A percentile compares a stretch with the other conserved stretches of the same genome.
phyloP scores from a whole-genome alignment of 2,797 vertebrate genomes.

The Coilia nasus region DNA sequence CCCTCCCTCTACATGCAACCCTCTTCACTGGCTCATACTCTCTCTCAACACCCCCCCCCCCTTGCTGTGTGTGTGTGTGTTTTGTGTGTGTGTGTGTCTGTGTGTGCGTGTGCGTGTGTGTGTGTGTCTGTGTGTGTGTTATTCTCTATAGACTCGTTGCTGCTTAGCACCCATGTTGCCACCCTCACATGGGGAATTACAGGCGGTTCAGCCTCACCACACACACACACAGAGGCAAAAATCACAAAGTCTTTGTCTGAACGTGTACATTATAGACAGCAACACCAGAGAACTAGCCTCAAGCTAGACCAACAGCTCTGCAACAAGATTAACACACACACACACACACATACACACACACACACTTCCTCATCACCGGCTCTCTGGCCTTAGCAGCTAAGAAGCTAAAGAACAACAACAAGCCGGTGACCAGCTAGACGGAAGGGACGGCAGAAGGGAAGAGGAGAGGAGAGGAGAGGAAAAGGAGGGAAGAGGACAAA shows the following conservation, averaged over 20 bases:
- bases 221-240: constrained; percentile 26
- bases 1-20: too few relatives aligned
- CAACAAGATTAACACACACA: constrained; percentile 12
- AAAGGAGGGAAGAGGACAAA: not conserved
- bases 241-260: constrained; percentile 6
- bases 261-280: not conserved
- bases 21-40: too few relatives aligned
- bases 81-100: constrained; percentile 12
- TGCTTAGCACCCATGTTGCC: constrained; percentile 72
- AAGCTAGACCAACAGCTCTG: not conserved
- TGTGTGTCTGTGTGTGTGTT: constrained; percentile 43
- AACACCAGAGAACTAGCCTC: not conserved
- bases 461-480: not conserved
- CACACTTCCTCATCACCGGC: not conserved
- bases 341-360: constrained; percentile 8
- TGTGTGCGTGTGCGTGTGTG: constrained; percentile 18
- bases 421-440: not conserved
- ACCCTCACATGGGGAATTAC: constrained; percentile 73
- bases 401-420: constrained; percentile 22
- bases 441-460: not conserved
- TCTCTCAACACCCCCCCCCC: too few relatives aligned
- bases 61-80: not conserved
- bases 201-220: constrained; percentile 2
- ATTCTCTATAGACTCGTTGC: constrained; percentile 67
- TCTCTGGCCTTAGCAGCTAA: not conserved